Percentiles rank a stretch among this genome's conserved stretches.
These are phyloP conservation scores for Eupelmus urozonus DNA, from an alignment of 2,888 invertebrate genomes.

Conservation along the genomic window DNA sequence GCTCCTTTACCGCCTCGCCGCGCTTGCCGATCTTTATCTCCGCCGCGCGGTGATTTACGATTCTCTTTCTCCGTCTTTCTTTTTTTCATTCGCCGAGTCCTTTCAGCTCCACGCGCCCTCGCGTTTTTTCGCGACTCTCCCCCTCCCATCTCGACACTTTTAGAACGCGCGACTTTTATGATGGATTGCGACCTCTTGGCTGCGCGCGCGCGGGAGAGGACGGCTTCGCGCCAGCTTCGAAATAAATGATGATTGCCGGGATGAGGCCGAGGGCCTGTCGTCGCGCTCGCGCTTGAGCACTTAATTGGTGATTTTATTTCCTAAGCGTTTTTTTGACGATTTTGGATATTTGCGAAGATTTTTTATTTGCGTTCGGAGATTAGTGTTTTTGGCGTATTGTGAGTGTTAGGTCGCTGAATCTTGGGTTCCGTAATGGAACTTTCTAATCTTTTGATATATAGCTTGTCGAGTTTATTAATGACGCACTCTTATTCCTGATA, in stretches of 20 bases:
- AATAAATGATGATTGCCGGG: slow-evolving; percentile 13
- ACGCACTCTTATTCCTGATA: too few species aligned
- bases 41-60: slow-evolving; percentile 40
- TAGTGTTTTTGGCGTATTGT: too few species aligned
- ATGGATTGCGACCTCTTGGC: slow-evolving; percentile 19
- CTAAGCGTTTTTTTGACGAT: too few species aligned
- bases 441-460: too few species aligned
- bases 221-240: not conserved
- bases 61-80: slow-evolving; percentile 30
- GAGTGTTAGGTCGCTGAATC: too few species aligned
- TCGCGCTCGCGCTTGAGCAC: too few species aligned
- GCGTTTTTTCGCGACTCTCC: not conserved
- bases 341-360: too few species aligned
- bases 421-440: too few species aligned
- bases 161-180: slow-evolving; percentile 30
- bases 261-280: not conserved
- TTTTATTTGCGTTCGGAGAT: too few species aligned
- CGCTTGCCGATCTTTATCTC: slow-evolving; percentile 47
- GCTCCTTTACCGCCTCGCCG: slow-evolving; percentile 43
- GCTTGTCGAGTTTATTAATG: too few species aligned
- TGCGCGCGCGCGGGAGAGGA: not conserved
- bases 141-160: slow-evolving; percentile 14
- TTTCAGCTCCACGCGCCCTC: not conserved
- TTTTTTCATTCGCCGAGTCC: slow-evolving; percentile 1
- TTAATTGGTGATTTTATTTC: too few species aligned